Base-by-base conservation (phyloP, 2,888 invertebrate species). In the Noctua fimbriata region DNA sequence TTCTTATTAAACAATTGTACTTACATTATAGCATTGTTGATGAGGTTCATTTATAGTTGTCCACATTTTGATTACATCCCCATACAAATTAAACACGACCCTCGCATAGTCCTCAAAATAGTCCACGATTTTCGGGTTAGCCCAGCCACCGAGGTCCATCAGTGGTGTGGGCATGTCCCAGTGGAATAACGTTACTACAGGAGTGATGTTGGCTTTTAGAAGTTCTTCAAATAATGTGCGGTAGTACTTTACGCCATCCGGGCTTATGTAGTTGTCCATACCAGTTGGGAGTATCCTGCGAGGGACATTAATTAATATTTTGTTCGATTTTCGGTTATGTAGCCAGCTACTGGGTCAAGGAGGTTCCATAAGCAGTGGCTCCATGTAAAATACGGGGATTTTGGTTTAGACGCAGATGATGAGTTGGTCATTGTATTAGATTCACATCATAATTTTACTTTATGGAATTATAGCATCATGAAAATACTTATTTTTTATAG, bases 11-110 rank as follows among this genome's bases (percentile, higher is more conserved):
- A 81, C 21, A 70, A 7, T 21, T 52, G 0, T 79, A 65, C 96
- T 93, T 89, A 96, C 97, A 77, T 95, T 94, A 87, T 92, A 93
- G 87, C 97, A 97, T 87, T 97, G 96, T 80, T 97, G 95, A 87
- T 96, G 97, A 0, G 98, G 98, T 90, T 98, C 98, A 90, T 98
- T 98, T 86, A 98, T 97, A 1, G 98, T 98, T 0, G 98, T 97
- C 98, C 98, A 98, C 63, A 97, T 94, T 92, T 97, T 97, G 16
- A 98, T 97, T 73, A 97, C 94, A 90, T 97, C 97, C 0, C 98
- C 98, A 77, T 97, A 98, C 86, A 97, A 93, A 66, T 96, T 95
- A 85, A 98, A 97, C 24, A 97, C 95, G 0, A 97, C 92, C 77
- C 95, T 92, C 0, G 97, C 97, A 86, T 97, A 97, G 86, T 97